These are phyloP conservation scores for Brachionus angularis DNA, from an alignment of 1,140 invertebrate species.

Conservation along the genomic window DNA sequence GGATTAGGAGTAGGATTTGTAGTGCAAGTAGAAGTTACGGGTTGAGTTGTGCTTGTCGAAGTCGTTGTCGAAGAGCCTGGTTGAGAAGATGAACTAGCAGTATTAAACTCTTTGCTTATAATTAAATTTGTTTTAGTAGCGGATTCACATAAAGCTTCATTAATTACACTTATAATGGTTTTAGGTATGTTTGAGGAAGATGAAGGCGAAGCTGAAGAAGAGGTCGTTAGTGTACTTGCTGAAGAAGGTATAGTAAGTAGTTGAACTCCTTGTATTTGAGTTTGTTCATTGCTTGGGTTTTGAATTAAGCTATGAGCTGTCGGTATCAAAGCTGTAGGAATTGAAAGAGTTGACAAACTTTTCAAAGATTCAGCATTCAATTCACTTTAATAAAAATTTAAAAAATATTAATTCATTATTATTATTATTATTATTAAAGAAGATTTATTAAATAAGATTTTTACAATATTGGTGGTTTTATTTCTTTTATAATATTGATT, in stretches of 20 bases:
- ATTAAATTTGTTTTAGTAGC: too few relatives aligned
- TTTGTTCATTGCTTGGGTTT: background rate
- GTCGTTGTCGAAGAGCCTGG: too few relatives aligned
- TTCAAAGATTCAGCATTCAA: background rate
- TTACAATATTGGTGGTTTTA: background rate
- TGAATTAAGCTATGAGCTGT: background rate
- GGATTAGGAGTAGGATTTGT: too few relatives aligned
- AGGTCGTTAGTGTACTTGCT: background rate
- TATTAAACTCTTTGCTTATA: too few relatives aligned
- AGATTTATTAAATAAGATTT: background rate
- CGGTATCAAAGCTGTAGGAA: background rate
- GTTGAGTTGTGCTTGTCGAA: too few relatives aligned
- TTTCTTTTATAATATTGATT: too few relatives aligned
- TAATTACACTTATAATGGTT: background rate
- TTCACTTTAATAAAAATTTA: too few relatives aligned
- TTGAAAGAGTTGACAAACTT: background rate
- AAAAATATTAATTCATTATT: too few relatives aligned
- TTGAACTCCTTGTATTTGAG: background rate
- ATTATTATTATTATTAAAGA: too few relatives aligned
- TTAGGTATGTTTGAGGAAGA: slow-evolving; percentile 6
- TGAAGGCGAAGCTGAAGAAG: slow-evolving; percentile 14
- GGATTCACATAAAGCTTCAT: background rate
- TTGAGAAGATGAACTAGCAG: too few relatives aligned
- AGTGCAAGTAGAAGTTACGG: too few relatives aligned
- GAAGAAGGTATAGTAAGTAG: background rate